Evolutionary conservation across 2,888 invertebrate genomes (phyloP), one percentile per base, ranked within the genome.

Genomic region (Folsomia manolachei): DNA sequence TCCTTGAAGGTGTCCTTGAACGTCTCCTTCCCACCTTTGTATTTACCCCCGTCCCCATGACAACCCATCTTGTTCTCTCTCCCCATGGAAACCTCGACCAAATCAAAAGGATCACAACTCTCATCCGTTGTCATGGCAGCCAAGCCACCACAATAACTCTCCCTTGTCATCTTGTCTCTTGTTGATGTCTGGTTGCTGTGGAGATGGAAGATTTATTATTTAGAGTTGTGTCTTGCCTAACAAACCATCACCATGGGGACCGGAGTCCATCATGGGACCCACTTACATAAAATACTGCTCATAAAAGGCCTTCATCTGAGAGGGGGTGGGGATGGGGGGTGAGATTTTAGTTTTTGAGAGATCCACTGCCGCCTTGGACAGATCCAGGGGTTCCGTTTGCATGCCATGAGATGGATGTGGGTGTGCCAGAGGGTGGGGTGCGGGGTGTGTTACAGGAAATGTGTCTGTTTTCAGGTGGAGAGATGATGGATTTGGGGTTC

Each of bases 281-380:
- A 39, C 39, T 39, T 14, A 39, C 39, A 39, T 4, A 14, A 39
- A 39, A 39, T 39, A 39, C 39, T 39, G 39, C 39, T 39, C 7
- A 39, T 39, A 39, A 39, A 39, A 39, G 7, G 14, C 14, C 39
- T 9, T 39, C 39, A 39, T 39, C 14, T 39, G 39, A 39, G 4
- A 9, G 7, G 39, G 39, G 4, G 39, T 39, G 39, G 39, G 39
- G 4, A 14, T 39, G 39, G 39, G 39, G 4, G 39, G 39, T 39
- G 39, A 39, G 39, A 14, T 39, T 39, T 4, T 14, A 4, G 14
- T 39, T 7, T 11, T 62, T 19, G 62, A 62, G 1, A 94, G 87
- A 85, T 94, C 94, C 63, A 94, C 86, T 2, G 91, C 93, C 83
- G 92, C 91, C 84, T 90, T 91, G 70, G 90, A 90, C 26, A 92